These are phyloP conservation scores for Pachyramphus minor DNA, from an alignment of 2,113 vertebrate genomes.

Conservation along the genomic window DNA sequence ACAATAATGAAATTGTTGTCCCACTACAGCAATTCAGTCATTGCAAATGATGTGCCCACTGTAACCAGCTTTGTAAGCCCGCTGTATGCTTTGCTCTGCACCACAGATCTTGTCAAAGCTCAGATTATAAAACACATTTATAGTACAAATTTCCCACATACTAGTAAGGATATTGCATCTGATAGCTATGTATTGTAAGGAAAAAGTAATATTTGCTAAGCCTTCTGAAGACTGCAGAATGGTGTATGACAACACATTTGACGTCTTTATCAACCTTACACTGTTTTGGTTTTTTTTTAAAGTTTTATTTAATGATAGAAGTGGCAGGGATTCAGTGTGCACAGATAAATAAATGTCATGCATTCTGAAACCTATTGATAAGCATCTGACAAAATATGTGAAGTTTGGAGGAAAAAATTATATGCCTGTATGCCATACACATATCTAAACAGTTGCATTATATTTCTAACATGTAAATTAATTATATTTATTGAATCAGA, in stretches of 20 bases:
- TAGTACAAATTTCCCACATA: background rate
- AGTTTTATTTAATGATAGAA: background rate
- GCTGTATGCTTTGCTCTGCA: background rate
- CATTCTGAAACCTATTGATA: background rate
- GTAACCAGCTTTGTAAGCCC: background rate
- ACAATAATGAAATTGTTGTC: background rate
- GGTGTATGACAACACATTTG: background rate
- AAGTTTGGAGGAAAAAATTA: background rate
- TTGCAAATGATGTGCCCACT: background rate
- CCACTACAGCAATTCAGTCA: background rate
- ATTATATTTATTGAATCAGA: background rate
- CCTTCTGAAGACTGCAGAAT: background rate
- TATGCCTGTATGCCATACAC: rapidly evolving
- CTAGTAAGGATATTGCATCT: background rate
- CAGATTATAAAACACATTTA: background rate
- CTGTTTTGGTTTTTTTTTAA: background rate
- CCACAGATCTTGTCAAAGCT: background rate
- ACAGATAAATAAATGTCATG: background rate
- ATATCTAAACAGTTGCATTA: background rate
- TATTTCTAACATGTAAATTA: background rate
- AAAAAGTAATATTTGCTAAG: background rate
- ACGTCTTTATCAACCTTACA: background rate
- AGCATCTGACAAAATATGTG: background rate
- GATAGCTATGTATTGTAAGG: background rate
- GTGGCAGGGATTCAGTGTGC: background rate